Base-by-base conservation (phyloP, 2,888 invertebrate genomes). In the Nomada ferruginata region DNA sequence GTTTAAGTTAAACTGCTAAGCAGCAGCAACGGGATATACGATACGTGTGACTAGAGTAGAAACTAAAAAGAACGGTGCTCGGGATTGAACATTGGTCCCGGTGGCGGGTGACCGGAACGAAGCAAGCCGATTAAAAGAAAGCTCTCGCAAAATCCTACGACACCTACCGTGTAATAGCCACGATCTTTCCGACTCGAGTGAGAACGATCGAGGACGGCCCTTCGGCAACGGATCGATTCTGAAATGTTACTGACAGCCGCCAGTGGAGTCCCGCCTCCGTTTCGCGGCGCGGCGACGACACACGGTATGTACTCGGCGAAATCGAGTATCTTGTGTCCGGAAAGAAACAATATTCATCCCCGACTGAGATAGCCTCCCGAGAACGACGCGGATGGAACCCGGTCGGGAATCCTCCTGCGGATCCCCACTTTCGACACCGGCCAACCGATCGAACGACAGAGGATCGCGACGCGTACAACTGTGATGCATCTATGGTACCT, bases 321-420 rank as follows among this genome's bases (percentile, higher is more conserved):
- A 65, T 47, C 42, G 26, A 20, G 53, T 11, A 69, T 55, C 26
- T 44, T 83, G 89, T 89, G 91, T 90, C 89, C 91, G 92, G 89
- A 91, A 93, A 91, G 89, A 85, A 79, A 80, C 85, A 87, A 83
- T 92, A 90, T 91, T 88, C 89, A 86, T 86, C 85, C 82, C 74
- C 87, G 87, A 92, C 92, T 92, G 92, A 89, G 85, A 61, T 63
- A 69, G 69, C 50, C 60, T 73, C 50, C 75, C 44, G 65, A 74
- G 53, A 69, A 70, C 78, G 74, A 79, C 72, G 69, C 63, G 76
- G 65, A 79, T 68, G 75, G 77, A 50, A 36, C 77, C 76, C 72
- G 44, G 47, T 84, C 75, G 75, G 68, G 42, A 60, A 66, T 47
- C 64, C 80, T 72, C 69, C 79, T 61, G 76, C 47, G 65, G 66